phyloP scores from a whole-genome alignment of 2,113 vertebrate genomes.

The Prunella fulvescens region DNA sequence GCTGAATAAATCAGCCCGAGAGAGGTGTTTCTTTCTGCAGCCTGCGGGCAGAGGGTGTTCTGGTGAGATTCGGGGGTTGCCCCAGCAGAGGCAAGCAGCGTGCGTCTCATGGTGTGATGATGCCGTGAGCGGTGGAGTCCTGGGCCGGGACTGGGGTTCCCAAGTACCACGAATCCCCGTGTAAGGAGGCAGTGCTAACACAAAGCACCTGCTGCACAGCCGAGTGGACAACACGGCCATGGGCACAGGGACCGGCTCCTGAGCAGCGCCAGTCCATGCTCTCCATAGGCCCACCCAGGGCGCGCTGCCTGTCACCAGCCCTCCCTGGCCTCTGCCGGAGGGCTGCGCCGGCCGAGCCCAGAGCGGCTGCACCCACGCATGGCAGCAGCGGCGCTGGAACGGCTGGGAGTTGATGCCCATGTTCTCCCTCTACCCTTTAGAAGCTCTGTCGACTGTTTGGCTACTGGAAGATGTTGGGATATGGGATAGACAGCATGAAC shows the following conservation, averaged over 20 bases:
- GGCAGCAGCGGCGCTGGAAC: background rate
- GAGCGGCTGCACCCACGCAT: accelerated
- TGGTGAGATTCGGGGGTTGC: background rate
- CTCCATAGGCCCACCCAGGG: accelerated
- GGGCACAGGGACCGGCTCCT: background rate
- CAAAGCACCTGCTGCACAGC: background rate
- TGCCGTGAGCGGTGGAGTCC: accelerated
- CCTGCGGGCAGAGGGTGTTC: background rate
- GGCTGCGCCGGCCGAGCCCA: accelerated
- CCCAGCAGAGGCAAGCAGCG: background rate
- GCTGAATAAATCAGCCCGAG: background rate
- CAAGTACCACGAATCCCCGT: too few relatives aligned
- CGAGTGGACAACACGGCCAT: too few relatives aligned
- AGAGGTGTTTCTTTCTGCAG: background rate
- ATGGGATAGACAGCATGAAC: background rate
- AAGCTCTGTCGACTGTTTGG: background rate
- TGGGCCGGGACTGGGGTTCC: background rate
- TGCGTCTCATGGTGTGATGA: too few relatives aligned
- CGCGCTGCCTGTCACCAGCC: background rate
- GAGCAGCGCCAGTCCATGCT: accelerated
- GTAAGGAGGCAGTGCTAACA: background rate
- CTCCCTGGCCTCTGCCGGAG: background rate
- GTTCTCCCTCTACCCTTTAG: background rate
- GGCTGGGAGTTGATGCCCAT: background rate
- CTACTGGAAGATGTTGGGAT: background rate